These are phyloP conservation scores for Tragelaphus imberbis DNA, from an alignment of 2,113 vertebrate species.

Conservation along the genomic window DNA sequence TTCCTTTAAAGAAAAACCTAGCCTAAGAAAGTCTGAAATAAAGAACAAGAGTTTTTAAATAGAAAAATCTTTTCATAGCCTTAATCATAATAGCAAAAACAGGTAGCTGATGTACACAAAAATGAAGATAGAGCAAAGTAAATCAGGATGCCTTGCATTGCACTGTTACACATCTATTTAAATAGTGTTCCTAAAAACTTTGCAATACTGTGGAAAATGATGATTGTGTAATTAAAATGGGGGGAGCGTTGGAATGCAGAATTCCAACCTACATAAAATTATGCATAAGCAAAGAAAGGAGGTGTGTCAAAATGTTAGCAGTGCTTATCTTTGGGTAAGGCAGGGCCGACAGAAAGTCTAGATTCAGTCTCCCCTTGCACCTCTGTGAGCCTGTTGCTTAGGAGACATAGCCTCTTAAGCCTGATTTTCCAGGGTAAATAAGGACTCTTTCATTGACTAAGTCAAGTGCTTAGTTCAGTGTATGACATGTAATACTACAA, in stretches of 20 bases:
- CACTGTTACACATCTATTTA: neutral
- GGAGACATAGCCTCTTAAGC: neutral
- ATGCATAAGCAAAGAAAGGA: neutral
- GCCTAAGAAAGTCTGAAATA: constrained; percentile 34
- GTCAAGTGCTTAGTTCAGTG: neutral
- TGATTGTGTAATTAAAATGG: neutral
- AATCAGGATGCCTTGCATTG: neutral
- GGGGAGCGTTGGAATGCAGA: neutral
- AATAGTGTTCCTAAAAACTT: neutral
- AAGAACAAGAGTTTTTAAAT: neutral
- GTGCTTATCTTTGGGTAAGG: neutral
- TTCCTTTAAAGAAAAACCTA: neutral
- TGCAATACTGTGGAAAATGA: neutral
- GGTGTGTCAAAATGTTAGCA: neutral
- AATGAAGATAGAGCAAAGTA: neutral
- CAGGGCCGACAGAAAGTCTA: neutral
- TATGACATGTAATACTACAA: neutral
- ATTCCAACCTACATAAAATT: neutral
- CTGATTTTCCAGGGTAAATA: neutral
- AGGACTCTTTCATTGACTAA: neutral
- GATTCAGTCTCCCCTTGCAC: neutral
- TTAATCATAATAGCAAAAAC: neutral
- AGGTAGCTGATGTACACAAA: neutral
- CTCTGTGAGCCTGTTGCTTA: neutral
- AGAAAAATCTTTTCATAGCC: neutral